Base-by-base conservation (phyloP, 2,888 invertebrate genomes). In the Dascillus cervinus region DNA sequence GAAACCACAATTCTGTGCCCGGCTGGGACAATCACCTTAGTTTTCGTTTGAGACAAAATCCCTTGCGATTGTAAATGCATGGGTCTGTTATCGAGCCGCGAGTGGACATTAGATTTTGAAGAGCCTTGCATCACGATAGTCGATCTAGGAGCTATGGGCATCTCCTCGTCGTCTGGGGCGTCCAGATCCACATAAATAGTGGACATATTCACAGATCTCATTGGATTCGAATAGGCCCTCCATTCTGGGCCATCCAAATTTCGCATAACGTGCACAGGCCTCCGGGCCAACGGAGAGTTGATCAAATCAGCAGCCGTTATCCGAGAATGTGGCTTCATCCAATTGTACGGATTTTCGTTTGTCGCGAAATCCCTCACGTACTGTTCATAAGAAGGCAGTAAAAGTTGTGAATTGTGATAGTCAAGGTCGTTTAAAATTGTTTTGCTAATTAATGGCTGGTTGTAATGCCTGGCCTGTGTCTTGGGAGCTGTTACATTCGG, bases 1-100 rank as follows among this genome's bases (percentile, higher is more conserved):
- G 91, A 89, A 2, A 95, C 90, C 30, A 90, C 79, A 55, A 94
- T 87, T 52, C 90, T 74, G 61, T 81, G 89, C 23, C 91, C 90
- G 3, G 64, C 62, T 3, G 75, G 66, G 3, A 66, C 51, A 45
- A 69, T 52, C 33, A 63, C 62, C 49, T 63, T 66, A 2, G 66
- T 55, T 51, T 70, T 71, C 2, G 58, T 53, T 34, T 55, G 53
- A 29, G 42, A 36, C 43, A 60, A 50, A 34, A 56, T 56, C 5
- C 60, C 58, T 37, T 55, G 55, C 10, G 51, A 49, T 12, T 48
- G 47, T 12, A 27, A 37, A n/a, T 49, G 45, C 3, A 37, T 28
- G 6, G 65, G 58, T 10, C 55, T 50, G 1, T 65, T 58, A 43
- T 73, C 72, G 10, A 73, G 51, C 29, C 73, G 60, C 2, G 72